Conservation (phyloP, 1,140 invertebrate species). For the Telenomus remus region DNA sequence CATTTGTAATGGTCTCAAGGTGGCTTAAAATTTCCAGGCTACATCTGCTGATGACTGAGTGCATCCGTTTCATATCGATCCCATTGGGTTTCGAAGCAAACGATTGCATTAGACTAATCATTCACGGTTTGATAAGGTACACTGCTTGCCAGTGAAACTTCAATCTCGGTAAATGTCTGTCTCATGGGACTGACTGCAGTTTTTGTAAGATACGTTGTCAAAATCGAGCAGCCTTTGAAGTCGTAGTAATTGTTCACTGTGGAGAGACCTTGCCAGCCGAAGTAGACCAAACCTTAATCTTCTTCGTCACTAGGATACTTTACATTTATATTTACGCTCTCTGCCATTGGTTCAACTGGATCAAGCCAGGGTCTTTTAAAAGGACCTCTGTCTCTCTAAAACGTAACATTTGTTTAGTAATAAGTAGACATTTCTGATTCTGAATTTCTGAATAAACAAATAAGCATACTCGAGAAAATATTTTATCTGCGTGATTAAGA, state of each 20-base stretch:
- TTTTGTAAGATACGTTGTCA: constrained; percentile 89
- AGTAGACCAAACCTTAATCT: constrained; percentile 86
- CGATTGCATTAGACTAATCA: constrained; percentile 77
- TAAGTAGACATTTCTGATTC: too few species aligned
- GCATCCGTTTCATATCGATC: constrained; percentile 86
- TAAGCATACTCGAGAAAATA: constrained; percentile 82
- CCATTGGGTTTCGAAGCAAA: constrained; percentile 73
- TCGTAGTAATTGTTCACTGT: constrained; percentile 77
- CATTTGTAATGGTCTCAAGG: constrained; percentile 86
- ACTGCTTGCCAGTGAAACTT: constrained; percentile 87
- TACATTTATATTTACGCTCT: constrained; percentile 75
- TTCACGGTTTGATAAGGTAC: constrained; percentile 81
- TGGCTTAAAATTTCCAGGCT: constrained; percentile 83
- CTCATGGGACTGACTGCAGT: constrained; percentile 89
- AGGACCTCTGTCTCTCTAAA: constrained; percentile 76
- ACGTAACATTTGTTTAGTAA: constrained; percentile 24
- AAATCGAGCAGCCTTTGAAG: constrained; percentile 80
- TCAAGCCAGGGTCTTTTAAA: constrained; percentile 87
- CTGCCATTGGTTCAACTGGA: constrained; percentile 79
- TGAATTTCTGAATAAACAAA: too few species aligned
- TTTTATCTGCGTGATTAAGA: constrained; percentile 86
- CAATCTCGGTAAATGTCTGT: constrained; percentile 88
- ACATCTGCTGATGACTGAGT: constrained; percentile 82
- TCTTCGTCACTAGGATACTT: constrained; percentile 91
- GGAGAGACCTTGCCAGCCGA: constrained; percentile 90